Evolutionary conservation across 2,888 invertebrate genomes (phyloP), one percentile per base, ranked within the genome.

Genomic region (Uloborus plumipes): DNA sequence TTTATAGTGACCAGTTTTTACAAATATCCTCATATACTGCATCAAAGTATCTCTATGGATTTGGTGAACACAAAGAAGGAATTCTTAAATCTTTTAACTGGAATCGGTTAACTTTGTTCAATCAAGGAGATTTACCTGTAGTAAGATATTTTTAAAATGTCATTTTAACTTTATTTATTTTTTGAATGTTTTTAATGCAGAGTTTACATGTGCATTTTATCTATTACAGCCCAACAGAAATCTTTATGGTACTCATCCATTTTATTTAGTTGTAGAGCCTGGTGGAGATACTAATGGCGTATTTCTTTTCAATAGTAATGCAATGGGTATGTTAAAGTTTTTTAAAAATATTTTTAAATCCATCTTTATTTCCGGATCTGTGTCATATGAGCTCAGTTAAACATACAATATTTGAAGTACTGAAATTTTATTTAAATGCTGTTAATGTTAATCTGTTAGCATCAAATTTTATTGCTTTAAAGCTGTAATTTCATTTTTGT

Each of bases 191-290:
- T 67, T 26, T 47, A 26, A 15, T 39, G 18, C 4, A 15, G 18
- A 58, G 1, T 70, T 31, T 39, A n/a, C 31, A 31, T 14, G 20
- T 59, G 22, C 1, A 0, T 50, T 50, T 55, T 50, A 1, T 53
- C 47, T 53, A n/a, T 59, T 61, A 20, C 39, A 85, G 85, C 73
- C 70, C 13, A 53, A 85, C 59, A 71, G 62, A 20, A 75, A 94
- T 89, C 89, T 94, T 22, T 95, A 95, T 88, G 94, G 95, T 14
- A 92, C 93, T 15, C 95, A 96, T 88, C 95, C 96, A 0, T 95
- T 95, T 89, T 94, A 94, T 88, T 88, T 95, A 88, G 91, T 92
- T 0, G 89, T 94, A 87, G 95, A 95, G 87, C 90, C 92, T 22
- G 90, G 91, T n/a, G 91, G 91, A 31, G 86, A 85, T n/a, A 86